These are phyloP conservation scores for Coremacera marginata DNA, from an alignment of 2,888 invertebrate species.

Conservation along the genomic window DNA sequence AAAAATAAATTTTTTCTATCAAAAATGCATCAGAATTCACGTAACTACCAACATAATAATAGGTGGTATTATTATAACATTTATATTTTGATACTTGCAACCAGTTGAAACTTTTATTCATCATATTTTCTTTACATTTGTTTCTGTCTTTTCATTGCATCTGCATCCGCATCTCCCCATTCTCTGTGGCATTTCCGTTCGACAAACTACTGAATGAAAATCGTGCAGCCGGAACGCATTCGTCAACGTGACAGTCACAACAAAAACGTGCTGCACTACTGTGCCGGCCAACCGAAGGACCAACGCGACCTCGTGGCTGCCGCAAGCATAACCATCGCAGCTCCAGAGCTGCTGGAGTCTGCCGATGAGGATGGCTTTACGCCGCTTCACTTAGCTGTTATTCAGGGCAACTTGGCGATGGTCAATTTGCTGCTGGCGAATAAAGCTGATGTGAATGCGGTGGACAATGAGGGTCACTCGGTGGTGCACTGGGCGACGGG, in stretches of 20 bases:
- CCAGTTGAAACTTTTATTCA: neutral
- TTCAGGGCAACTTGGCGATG: constrained; percentile 89
- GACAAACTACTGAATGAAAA: neutral
- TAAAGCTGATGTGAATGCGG: constrained; percentile 89
- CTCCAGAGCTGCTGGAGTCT: constrained; percentile 86
- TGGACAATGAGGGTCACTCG: constrained; percentile 95
- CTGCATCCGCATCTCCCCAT: neutral
- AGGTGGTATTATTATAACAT: too few relatives aligned
- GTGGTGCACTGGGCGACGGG: constrained; percentile 99
- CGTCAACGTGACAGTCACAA: constrained; percentile 83
- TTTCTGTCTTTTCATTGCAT: constrained; percentile 11
- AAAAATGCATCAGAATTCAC: too few relatives aligned
- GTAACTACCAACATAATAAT: too few relatives aligned
- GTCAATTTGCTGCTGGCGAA: constrained; percentile 88
- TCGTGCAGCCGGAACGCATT: constrained; percentile 73
- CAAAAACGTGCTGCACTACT: constrained; percentile 94
- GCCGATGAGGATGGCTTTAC: constrained; percentile 95
- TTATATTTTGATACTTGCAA: too few relatives aligned
- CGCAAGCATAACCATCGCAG: constrained; percentile 85
- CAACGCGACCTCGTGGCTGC: constrained; percentile 73
- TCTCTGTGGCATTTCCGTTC: neutral
- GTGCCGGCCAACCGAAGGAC: constrained; percentile 72
- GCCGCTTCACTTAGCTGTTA: constrained; percentile 94
- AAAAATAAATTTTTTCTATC: too few relatives aligned
- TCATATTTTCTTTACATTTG: neutral